Percentiles rank a stretch among this genome's conserved stretches.
These are phyloP conservation scores for Mustela erminea DNA, from an alignment of 2,797 vertebrate species.

Conservation along the genomic window DNA sequence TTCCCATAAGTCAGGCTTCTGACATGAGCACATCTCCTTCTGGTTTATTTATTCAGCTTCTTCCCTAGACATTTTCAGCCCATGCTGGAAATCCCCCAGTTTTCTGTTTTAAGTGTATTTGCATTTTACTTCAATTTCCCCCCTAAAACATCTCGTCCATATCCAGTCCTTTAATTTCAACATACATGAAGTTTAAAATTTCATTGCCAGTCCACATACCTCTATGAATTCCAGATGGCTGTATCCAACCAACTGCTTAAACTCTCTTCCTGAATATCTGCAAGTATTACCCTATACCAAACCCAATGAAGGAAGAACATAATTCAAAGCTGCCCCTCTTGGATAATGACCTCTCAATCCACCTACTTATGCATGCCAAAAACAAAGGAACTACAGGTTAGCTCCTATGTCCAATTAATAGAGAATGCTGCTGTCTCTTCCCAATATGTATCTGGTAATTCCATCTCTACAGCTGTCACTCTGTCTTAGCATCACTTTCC, in stretches of 20 bases:
- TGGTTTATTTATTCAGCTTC: neutral
- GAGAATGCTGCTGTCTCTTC: neutral
- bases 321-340: neutral
- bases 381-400: neutral
- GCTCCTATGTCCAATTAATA: neutral
- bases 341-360: neutral
- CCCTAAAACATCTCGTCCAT: neutral
- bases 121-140: neutral
- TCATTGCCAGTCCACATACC: neutral
- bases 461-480: neutral
- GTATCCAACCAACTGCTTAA: neutral
- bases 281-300: neutral
- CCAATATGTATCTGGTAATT: neutral
- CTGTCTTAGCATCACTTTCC: neutral
- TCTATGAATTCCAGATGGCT: neutral
- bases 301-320: neutral
- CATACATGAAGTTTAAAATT: neutral
- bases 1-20: neutral
- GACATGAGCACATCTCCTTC: neutral
- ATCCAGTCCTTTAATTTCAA: neutral
- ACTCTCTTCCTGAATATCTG: neutral
- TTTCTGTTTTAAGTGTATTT: neutral
- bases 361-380: neutral
- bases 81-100: neutral
- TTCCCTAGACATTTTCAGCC: neutral